phyloP scores from a whole-genome alignment of 2,888 invertebrate species.

The Nephrocerus scutellatus region DNA sequence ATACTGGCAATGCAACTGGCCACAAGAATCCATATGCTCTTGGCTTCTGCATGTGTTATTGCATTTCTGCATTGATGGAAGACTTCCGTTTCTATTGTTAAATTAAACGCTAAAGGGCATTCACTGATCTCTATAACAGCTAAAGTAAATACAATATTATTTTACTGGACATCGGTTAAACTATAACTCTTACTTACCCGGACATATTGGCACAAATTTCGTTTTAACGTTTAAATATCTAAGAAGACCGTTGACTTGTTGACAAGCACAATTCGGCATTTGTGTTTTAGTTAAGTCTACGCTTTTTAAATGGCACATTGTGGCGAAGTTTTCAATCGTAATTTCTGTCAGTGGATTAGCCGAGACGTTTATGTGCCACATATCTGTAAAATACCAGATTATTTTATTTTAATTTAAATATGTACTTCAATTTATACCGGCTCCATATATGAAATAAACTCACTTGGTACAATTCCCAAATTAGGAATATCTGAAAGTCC shows the following conservation, averaged over 20 bases:
- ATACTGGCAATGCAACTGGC: constrained; percentile 33
- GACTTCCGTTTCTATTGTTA: too few relatives aligned
- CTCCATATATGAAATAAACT: constrained; percentile 19
- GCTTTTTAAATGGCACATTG: constrained; percentile 55
- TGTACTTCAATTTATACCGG: not conserved
- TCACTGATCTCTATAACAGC: too few relatives aligned
- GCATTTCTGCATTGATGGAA: constrained; percentile 33
- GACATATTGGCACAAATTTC: constrained; percentile 39
- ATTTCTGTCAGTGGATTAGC: constrained; percentile 50
- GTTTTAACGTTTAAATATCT: constrained; percentile 32
- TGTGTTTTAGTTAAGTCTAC: constrained; percentile 50
- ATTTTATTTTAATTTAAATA: not conserved
- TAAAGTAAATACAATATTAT: too few relatives aligned
- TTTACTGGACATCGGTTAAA: too few relatives aligned
- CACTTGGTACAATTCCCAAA: constrained; percentile 54
- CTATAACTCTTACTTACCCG: too few relatives aligned
- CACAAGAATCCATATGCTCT: constrained; percentile 35
- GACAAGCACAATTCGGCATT: constrained; percentile 37
- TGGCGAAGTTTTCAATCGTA: constrained; percentile 52
- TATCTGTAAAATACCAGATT: constrained; percentile 33
- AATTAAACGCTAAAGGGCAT: too few relatives aligned
- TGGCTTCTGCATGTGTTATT: constrained; percentile 33
- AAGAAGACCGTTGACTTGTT: constrained; percentile 39
- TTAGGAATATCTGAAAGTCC: constrained; percentile 54
- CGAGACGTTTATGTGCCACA: constrained; percentile 58